Evolutionary conservation across 2,113 vertebrate genomes (phyloP), one percentile per base, ranked within the genome.

Genomic region (Pygoscelis antarcticus): DNA sequence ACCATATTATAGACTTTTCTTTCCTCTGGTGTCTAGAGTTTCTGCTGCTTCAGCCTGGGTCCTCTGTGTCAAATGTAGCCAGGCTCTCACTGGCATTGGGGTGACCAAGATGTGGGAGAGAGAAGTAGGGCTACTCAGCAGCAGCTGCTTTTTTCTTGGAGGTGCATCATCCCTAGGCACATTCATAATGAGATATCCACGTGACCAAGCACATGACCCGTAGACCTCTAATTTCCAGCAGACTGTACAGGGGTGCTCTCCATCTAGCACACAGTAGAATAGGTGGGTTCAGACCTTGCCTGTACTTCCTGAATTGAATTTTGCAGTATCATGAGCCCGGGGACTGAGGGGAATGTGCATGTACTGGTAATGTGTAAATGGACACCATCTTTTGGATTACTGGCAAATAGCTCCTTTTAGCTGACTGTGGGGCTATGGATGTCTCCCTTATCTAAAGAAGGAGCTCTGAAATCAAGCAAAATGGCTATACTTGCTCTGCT

Each of bases 151-250:
- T 82, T 57, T 44, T 4, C 16, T 60, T 44, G 40, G 32, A 58
- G n/a, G 49, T 66, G 27, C 13, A 38, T 51, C 13, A 46, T 74
- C 15, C 54, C 36, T 12, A 13, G 51, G 17, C 36, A 71, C 23
- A 23, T 17, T 38, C 20, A 60, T 22, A 42, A 44, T 17, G 14
- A 85, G 30, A 49, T 23, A 69, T 14, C n/a, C 17, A 19, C 6
- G 6, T 54, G 46, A 12, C 29, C 54, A 65, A 54, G n/a, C 38
- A 27, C 9, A 26, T 0, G 1, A 49, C 51, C 62, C 0, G 1
- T 22, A 55, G 8, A 57, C 9, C 23, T 61, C 64, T 66, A 3
- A 16, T 40, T 44, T 40, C 58, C 65, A 61, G 16, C 17, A 66
- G 46, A 61, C 23, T 15, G 30, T 34, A 71, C 21, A 55, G 16